A percentile compares a stretch with the other conserved stretches of the same genome.
phyloP scores from a whole-genome alignment of 2,113 vertebrate genomes.

The Piprites chloris region DNA sequence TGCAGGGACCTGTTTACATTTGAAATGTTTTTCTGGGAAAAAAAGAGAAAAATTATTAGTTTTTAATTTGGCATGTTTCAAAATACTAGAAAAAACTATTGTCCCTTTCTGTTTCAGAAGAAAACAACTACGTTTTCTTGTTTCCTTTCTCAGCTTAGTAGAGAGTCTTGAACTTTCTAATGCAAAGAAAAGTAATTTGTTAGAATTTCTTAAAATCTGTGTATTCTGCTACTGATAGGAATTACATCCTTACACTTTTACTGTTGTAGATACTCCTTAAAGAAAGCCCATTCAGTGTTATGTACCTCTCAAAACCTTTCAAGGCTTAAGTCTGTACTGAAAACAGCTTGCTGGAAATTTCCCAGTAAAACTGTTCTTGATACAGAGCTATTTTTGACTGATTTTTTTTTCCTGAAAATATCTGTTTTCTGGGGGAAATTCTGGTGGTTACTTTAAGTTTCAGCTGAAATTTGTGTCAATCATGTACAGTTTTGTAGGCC shows the following conservation, averaged over 20 bases:
- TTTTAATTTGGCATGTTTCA: constrained; percentile 22
- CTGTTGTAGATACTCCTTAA: background rate
- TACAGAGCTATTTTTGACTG: constrained; percentile 42
- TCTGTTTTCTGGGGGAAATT: constrained; percentile 26
- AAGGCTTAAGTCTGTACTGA: background rate
- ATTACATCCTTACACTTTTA: background rate
- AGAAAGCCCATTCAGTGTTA: background rate
- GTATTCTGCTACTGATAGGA: background rate
- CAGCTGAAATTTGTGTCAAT: constrained; percentile 42
- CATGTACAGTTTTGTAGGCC: background rate
- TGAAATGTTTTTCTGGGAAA: background rate
- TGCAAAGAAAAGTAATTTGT: background rate
- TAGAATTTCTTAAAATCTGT: background rate
- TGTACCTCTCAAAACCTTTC: background rate
- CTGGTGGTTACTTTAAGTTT: constrained; percentile 35
- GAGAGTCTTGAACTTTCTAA: background rate
- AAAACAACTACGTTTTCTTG: background rate
- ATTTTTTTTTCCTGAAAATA: background rate
- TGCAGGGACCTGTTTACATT: constrained; percentile 27
- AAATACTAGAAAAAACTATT: background rate
- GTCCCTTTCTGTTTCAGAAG: background rate
- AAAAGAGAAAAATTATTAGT: background rate
- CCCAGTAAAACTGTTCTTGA: constrained; percentile 18
- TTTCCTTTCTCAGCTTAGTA: background rate
- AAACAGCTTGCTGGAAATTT: constrained; percentile 50